Conservation (phyloP, 2,113 vertebrate genomes). For the Xiphorhynchus elegans region DNA sequence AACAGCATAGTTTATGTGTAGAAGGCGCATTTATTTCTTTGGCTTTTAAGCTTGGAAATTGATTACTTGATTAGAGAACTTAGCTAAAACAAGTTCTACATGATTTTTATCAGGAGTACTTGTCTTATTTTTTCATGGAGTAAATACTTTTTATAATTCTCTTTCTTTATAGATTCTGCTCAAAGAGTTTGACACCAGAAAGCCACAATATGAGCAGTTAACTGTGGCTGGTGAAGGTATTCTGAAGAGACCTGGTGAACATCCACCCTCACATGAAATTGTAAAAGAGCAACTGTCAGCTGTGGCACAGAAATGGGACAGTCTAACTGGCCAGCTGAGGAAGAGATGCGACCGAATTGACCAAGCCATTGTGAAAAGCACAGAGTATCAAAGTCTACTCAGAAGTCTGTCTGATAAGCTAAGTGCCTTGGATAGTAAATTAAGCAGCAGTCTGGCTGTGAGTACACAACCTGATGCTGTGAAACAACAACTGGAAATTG, state of each 20-base stretch:
- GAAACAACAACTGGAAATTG: constrained; percentile 87
- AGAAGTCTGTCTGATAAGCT: constrained; percentile 79
- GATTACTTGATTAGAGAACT: not conserved
- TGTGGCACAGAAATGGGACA: constrained; percentile 89
- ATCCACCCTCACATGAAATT: constrained; percentile 67
- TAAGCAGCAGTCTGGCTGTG: constrained; percentile 80
- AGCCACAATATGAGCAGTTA: constrained; percentile 89
- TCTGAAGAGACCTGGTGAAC: constrained; percentile 79
- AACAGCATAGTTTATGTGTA: not conserved
- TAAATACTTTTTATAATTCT: not conserved
- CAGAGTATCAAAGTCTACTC: constrained; percentile 86
- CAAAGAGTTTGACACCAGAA: constrained; percentile 95
- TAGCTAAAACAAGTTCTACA: not conserved
- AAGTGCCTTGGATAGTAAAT: constrained; percentile 79
- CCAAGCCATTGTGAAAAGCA: constrained; percentile 87
- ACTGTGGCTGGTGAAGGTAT: constrained; percentile 82
- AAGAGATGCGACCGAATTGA: constrained; percentile 87
- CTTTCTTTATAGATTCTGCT: constrained; percentile 85
- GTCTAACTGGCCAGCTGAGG: constrained; percentile 85
- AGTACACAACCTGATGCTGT: constrained; percentile 87
- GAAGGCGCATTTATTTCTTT: not conserved
- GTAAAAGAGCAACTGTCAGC: constrained; percentile 84
- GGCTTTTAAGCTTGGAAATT: not conserved
- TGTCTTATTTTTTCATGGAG: not conserved
- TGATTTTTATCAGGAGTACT: not conserved